Evolutionary conservation across 2,113 vertebrate genomes (phyloP).

Genomic region (Nesoenas mayeri): DNA sequence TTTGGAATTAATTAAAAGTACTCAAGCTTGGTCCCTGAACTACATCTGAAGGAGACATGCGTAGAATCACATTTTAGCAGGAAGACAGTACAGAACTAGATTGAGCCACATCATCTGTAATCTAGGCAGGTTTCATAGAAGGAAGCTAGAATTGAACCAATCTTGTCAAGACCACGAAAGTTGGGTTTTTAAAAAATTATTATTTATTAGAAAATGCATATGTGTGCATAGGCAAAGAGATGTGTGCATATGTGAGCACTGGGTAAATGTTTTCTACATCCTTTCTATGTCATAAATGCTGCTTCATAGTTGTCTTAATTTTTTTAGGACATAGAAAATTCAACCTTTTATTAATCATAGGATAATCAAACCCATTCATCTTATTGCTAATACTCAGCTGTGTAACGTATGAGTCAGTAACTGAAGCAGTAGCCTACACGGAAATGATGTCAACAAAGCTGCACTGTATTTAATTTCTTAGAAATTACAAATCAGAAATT

Average conservation of each 20-base stretch:
- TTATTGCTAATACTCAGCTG: neutral
- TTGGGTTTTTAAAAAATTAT: neutral
- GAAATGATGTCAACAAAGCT: neutral
- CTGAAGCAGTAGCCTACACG: neutral
- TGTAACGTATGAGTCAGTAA: neutral
- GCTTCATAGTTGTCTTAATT: neutral
- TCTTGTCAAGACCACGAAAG: neutral
- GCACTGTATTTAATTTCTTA: neutral
- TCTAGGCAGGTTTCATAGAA: neutral
- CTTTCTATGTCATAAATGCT: neutral
- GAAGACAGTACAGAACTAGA: neutral
- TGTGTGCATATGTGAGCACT: fast-evolving
- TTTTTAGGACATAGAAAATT: neutral
- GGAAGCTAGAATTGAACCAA: neutral
- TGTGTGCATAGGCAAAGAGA: fast-evolving
- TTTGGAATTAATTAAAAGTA: neutral
- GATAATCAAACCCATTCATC: slow-evolving; percentile 2
- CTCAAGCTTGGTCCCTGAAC: neutral
- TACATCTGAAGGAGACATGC: neutral
- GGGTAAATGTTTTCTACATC: slow-evolving; percentile 16
- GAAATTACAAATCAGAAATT: neutral
- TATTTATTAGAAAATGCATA: neutral
- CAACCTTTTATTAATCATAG: slow-evolving; percentile 31
- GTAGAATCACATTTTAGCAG: neutral
- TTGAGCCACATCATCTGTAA: neutral